Base-by-base conservation (phyloP, 2,797 vertebrate genomes). In the Erithacus rubecula region DNA sequence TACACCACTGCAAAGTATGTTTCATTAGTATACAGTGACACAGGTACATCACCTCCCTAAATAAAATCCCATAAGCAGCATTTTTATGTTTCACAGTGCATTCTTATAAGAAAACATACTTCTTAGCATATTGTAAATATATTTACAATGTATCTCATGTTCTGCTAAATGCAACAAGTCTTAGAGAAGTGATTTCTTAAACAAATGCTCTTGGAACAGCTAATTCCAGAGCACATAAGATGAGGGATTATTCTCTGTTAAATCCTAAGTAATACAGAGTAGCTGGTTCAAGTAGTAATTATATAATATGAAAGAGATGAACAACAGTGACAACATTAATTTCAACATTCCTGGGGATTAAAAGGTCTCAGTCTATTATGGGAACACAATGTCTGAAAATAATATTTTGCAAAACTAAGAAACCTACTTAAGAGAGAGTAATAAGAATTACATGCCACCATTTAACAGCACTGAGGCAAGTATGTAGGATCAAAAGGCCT, bases 221-320 rank as follows among this genome's bases (percentile, higher is more conserved):
- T 94, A 94, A 96, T 96, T 96, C 88, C 94, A 91, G 90, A 93
- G 89, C 64, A 94, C 77, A 80, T 65, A 91, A 76, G 46, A 95
- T 68, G 87, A 94, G 62, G 87, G 93, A 94, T 94, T 95, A 93
- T 87, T 95, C 84, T 90, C 91, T 82, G 56, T 74, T 96, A 96
- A 95, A 1, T 85, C 86, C 82, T 74, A 93, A 92, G 76, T 93
- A 91, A 96, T 76, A 86, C 69, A 86, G 78, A 95, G 90, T 91
- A 96, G 91, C 83, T 86, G n/a, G 79, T 91, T 96, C 83, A 93
- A 96, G 82, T 64, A 89, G 90, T 91, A 96, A 97, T 96, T 95
- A 95, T 67, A 65, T 74, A 90, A 79, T 90, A 93, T 80, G 84
- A 94, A 89, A 81, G 69, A 56, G 80, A 93, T 77, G 68, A 94